phyloP scores from a whole-genome alignment of 2,113 vertebrate genomes.

The Colius striatus region DNA sequence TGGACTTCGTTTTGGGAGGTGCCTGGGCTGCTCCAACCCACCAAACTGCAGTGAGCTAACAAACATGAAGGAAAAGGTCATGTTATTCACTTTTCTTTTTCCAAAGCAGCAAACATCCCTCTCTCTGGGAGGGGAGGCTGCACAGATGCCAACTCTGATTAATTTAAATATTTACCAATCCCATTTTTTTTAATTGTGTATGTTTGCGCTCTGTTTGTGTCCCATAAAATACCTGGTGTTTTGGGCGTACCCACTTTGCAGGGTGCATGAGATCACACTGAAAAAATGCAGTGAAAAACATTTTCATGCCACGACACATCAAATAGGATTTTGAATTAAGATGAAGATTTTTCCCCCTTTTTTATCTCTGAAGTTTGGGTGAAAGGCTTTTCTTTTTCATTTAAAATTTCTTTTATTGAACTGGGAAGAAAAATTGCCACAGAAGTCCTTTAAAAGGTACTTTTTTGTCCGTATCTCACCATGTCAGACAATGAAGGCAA shows the following conservation, averaged over 20 bases:
- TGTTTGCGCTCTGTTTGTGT: slow-evolving; percentile 79
- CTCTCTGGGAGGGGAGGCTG: slow-evolving; percentile 60
- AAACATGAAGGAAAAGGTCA: slow-evolving; percentile 69
- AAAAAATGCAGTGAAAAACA: slow-evolving; percentile 97
- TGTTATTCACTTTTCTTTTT: slow-evolving; percentile 39
- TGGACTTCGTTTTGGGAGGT: slow-evolving; percentile 23
- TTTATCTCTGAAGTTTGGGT: slow-evolving; percentile 59
- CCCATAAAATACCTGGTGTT: slow-evolving; percentile 82
- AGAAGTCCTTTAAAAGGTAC: not conserved
- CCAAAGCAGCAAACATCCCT: slow-evolving; percentile 61
- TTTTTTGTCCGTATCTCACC: not conserved
- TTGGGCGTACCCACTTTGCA: slow-evolving; percentile 88
- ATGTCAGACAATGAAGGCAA: not conserved
- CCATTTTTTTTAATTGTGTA: slow-evolving; percentile 73
- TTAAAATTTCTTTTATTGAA: not conserved
- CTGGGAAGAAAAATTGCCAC: not conserved
- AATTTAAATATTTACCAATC: slow-evolving; percentile 75
- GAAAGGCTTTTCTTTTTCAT: slow-evolving; percentile 35
- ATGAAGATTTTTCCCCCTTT: slow-evolving; percentile 80
- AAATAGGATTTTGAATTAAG: slow-evolving; percentile 89
- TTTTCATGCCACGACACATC: slow-evolving; percentile 94
- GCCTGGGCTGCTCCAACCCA: slow-evolving; percentile 26
- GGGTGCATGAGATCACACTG: slow-evolving; percentile 87
- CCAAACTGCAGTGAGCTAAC: slow-evolving; percentile 16
- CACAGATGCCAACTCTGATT: slow-evolving; percentile 68